Conservation (phyloP, 1,140 invertebrate species). For the Pissodes strobi region DNA sequence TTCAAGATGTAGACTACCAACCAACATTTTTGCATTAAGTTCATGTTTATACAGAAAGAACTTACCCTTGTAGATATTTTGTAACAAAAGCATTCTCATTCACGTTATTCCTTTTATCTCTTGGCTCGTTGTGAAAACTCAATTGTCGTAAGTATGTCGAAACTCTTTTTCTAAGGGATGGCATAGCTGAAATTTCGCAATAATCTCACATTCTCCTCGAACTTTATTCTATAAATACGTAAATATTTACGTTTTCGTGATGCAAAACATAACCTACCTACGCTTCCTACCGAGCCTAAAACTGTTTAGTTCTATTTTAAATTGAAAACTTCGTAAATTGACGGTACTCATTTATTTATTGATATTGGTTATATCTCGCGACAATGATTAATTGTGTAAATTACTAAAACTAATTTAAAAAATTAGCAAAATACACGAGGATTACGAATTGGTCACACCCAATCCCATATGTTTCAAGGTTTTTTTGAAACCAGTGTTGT, state of each 20-base stretch:
- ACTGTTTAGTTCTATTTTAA: constrained; percentile 4
- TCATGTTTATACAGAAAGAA: no score
- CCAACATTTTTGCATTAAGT: no score
- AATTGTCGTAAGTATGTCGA: constrained; percentile 75
- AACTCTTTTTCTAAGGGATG: constrained; percentile 73
- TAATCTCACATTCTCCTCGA: background rate
- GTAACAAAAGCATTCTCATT: constrained; percentile 72
- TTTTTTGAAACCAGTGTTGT: no score
- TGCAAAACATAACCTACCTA: constrained; percentile 24
- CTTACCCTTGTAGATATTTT: constrained; percentile 75
- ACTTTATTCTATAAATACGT: constrained; percentile 7
- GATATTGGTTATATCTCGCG: no score
- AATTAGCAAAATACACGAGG: no score
- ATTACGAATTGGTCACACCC: no score
- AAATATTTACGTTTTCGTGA: constrained; percentile 19
- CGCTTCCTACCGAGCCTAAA: background rate
- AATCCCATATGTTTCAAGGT: no score
- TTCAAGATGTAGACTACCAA: no score
- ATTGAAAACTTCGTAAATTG: constrained; percentile 14
- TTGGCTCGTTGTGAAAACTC: constrained; percentile 67
- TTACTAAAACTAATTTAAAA: no score
- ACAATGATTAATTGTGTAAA: no score
- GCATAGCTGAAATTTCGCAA: constrained; percentile 58
- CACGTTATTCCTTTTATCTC: constrained; percentile 59
- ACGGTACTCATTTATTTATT: no score